Evolutionary conservation across 2,888 invertebrate species (phyloP), one percentile per base, ranked within the genome.

Genomic region (Argyresthia goedartella): DNA sequence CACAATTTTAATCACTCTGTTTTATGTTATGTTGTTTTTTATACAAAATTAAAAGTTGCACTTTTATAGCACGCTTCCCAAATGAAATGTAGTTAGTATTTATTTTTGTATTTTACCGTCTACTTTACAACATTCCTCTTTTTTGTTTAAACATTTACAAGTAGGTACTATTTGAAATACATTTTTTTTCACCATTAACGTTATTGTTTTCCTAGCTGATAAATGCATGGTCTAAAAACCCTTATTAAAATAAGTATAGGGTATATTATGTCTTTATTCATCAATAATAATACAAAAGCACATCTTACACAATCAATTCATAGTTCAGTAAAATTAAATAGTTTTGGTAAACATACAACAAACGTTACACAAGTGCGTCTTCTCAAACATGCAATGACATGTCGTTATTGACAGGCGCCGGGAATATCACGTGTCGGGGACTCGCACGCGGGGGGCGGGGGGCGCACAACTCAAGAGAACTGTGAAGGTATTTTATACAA

Each of bases 141-240:
- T 67, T 69, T 74, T 76, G 65, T 69, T 48, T 34, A 35, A 71
- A 67, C 69, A 65, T 71, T 69, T 68, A 66, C 61, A 61, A 68
- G 64, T 46, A 45, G 15, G 36, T 36, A 39, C 25, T 58, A 56
- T 56, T 54, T 60, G 59, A 59, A 70, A 66, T 71, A 71, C 73
- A 76, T 64, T 59, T 60, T 68, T 69, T 70, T 72, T 71, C 57
- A 58, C 49, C 49, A 33, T 51, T 49, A 11, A 4, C 35, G n/a
- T 42, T 10, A 50, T 59, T 60, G 57, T 54, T 55, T 63, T 56
- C 53, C 7, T 7, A 15, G 16, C 14, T 25, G 36, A 6, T 50
- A 15, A 14, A 15, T 44, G 14, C 7, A 15, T 8, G 14, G 14
- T 7, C 44, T 13, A n/a, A 14, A 44, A 2, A 14, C 1, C 13